phyloP scores from a whole-genome alignment of 2,797 vertebrate species.

The Balearica regulorum region DNA sequence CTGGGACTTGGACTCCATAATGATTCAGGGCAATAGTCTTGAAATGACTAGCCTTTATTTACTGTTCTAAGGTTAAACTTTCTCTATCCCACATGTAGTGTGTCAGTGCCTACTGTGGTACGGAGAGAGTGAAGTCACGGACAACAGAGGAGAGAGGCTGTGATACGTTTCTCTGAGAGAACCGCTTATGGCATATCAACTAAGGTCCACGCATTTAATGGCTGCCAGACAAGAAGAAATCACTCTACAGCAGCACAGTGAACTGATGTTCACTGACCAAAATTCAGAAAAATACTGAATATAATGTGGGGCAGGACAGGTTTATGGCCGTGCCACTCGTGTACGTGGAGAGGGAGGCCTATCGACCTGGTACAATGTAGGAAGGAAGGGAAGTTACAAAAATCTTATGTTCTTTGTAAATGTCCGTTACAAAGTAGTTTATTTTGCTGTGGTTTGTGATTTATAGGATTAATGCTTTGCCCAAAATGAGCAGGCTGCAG shows the following conservation, averaged over 20 bases:
- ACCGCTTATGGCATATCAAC: too few relatives aligned
- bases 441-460: background rate
- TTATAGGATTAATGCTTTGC: background rate
- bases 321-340: too few relatives aligned
- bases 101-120: background rate
- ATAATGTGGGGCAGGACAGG: too few relatives aligned
- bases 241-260: background rate
- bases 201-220: background rate
- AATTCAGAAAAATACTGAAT: background rate
- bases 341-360: background rate
- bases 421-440: background rate
- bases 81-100: background rate
- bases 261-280: background rate
- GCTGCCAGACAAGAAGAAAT: background rate
- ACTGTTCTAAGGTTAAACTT: too few relatives aligned
- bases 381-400: background rate
- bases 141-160: background rate
- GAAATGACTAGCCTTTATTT: background rate
- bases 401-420: background rate
- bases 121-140: background rate
- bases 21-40: background rate
- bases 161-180: background rate
- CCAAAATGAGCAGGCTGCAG: background rate
- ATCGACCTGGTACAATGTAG: accelerated
- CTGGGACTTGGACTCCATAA: background rate